A percentile compares a stretch with the other conserved stretches of the same genome.
Evolutionary conservation across 2,888 invertebrate species (phyloP).

Genomic region (Microchrysa polita): DNA sequence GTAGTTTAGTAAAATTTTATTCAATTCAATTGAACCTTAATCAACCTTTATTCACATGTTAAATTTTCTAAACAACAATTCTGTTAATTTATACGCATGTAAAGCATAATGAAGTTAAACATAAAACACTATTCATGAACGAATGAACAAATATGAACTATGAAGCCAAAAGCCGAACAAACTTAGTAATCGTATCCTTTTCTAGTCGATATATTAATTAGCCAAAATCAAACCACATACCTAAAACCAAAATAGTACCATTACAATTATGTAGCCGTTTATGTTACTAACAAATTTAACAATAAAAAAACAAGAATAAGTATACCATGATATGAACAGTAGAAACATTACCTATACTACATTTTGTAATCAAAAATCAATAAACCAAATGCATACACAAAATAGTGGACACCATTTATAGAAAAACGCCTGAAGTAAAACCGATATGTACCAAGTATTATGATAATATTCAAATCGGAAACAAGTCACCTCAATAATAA

Average conservation of each 20-base stretch:
- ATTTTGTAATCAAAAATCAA: conserved; percentile 28
- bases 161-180: not conserved
- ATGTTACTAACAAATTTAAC: too few relatives aligned
- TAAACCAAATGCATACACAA: not conserved
- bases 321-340: not conserved
- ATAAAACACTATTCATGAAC: too few relatives aligned
- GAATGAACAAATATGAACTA: too few relatives aligned
- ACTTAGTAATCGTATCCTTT: conserved; percentile 2
- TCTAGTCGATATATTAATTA: conserved; percentile 38
- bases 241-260: not conserved
- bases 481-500: too few relatives aligned
- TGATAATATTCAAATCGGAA: too few relatives aligned
- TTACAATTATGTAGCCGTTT: not conserved
- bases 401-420: too few relatives aligned
- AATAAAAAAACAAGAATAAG: conserved; percentile 8
- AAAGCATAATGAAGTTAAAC: too few relatives aligned
- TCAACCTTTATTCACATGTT: conserved; percentile 24
- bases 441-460: too few relatives aligned
- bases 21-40: conserved; percentile 31
- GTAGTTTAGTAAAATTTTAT: conserved; percentile 39
- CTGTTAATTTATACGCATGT: not conserved
- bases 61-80: not conserved
- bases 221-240: conserved; percentile 11
- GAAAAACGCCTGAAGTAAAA: too few relatives aligned
- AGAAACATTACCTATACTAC: not conserved